A percentile compares a stretch with the other conserved stretches of the same genome.
phyloP scores from a whole-genome alignment of 2,113 vertebrate species.

The Struthidea cinerea region DNA sequence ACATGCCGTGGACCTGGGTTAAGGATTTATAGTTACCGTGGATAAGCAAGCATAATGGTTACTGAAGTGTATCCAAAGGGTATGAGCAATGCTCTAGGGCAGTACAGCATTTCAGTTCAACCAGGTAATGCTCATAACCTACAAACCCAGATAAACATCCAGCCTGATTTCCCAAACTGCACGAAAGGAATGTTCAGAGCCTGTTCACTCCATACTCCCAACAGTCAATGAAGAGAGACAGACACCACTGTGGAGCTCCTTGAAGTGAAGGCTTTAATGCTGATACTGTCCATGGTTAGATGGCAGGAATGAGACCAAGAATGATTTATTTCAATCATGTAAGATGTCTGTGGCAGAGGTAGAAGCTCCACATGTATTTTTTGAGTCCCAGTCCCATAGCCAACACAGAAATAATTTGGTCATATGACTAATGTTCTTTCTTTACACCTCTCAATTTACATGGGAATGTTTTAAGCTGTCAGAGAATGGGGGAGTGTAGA shows the following conservation, averaged over 20 bases:
- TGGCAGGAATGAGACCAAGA: not conserved
- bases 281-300: not conserved
- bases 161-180: not conserved
- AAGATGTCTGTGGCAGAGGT: not conserved
- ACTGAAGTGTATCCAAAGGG: not conserved
- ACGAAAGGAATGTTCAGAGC: not conserved
- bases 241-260: not conserved
- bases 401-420: not conserved
- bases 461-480: not conserved
- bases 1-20: accelerated
- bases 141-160: not conserved
- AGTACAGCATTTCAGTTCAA: not conserved
- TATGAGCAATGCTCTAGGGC: not conserved
- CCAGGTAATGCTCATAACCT: not conserved
- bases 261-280: not conserved
- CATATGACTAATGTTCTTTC: not conserved
- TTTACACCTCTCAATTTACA: slow-evolving; percentile 17
- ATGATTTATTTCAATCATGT: not conserved
- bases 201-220: not conserved
- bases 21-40: not conserved
- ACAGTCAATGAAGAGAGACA: not conserved
- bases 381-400: not conserved
- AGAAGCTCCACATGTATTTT: not conserved
- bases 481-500: not conserved
- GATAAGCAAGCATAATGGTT: not conserved